Base-by-base conservation (phyloP, 2,113 vertebrate genomes). In the Triplophysa tibetana region DNA sequence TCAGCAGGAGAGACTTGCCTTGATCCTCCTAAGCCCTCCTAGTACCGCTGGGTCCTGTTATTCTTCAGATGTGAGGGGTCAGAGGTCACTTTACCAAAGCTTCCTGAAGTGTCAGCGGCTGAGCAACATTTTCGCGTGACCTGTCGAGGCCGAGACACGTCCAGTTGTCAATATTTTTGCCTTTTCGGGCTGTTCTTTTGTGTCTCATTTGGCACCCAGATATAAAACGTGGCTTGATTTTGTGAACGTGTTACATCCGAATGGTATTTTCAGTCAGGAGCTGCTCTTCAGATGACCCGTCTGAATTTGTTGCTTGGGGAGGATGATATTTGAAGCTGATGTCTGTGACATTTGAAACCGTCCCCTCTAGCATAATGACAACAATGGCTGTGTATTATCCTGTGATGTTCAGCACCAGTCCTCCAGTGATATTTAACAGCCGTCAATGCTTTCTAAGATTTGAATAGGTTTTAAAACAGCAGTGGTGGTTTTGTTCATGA, bases 271-370 rank as follows among this genome's bases (percentile, higher is more conserved):
- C n/a, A 24, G 26, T 75, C 56, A 45, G 52, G 24, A 62, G 38
- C 38, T 3, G 41, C 38, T 63, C 29, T 76, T 65, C 24, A 21
- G 26, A 52, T 54, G 61, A 64, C 74, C 43, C 19, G n/a, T 65
- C 74, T 65, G 74, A 76, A 65, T 65, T 33, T 65, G 60, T 3
- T 26, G 24, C 45, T 76, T 29, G 60, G 45, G 58, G 13, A 65
- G 38, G 73, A 29, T 75, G 62, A 38, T 76, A 76, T 76, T 76
- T 76, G 65, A 76, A 65, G 74, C 74, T 54, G 74, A 76, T 76
- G 60, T 65, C 74, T 76, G 74, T 76, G 74, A 76, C 74, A 76
- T 76, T 76, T 76, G 61, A 76, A 76, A 65, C 43, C 12, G 23
- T 76, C 45, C 62, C 74, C 74, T 76, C 62, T 45, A 65, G 74